Conservation (phyloP, 2,113 vertebrate species). For the Oncorhynchus mykiss region DNA sequence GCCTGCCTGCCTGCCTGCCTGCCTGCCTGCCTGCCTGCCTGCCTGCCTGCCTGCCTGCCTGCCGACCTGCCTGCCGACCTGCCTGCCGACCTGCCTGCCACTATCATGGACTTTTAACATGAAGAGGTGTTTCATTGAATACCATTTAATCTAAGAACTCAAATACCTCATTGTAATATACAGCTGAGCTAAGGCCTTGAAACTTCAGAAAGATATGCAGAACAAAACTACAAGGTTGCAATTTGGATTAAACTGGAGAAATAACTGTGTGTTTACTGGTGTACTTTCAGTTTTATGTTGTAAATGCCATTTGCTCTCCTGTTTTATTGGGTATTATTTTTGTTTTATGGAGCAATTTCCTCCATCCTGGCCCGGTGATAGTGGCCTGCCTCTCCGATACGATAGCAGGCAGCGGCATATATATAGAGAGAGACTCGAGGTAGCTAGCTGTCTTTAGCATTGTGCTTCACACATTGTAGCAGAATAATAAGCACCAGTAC, state of each 20-base stretch:
- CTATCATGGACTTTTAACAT: conserved; percentile 52
- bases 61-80: too few relatives aligned
- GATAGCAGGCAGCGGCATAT: too few relatives aligned
- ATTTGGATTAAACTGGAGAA: conserved; percentile 62
- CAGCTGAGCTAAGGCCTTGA: conserved; percentile 44
- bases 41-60: too few relatives aligned
- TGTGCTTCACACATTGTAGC: conserved; percentile 32
- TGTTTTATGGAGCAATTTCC: conserved; percentile 77
- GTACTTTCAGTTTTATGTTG: conserved; percentile 70
- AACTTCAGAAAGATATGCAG: conserved; percentile 38
- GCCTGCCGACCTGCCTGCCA: too few relatives aligned
- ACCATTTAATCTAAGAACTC: conserved; percentile 49
- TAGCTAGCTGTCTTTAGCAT: conserved; percentile 43
- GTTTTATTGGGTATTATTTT: conserved; percentile 75
- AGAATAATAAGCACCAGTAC: conserved; percentile 56
- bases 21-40: too few relatives aligned
- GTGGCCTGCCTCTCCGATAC: conserved; percentile 57
- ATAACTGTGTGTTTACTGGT: conserved; percentile 71
- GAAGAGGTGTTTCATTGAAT: conserved; percentile 56
- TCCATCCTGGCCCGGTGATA: conserved; percentile 65
- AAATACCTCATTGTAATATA: conserved; percentile 60
- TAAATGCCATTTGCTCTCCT: conserved; percentile 66
- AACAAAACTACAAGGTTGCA: conserved; percentile 60
- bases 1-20: too few relatives aligned
- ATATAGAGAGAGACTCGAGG: neutral